These are phyloP conservation scores for Listronotus bonariensis DNA, from an alignment of 1,140 invertebrate species.

Conservation along the genomic window DNA sequence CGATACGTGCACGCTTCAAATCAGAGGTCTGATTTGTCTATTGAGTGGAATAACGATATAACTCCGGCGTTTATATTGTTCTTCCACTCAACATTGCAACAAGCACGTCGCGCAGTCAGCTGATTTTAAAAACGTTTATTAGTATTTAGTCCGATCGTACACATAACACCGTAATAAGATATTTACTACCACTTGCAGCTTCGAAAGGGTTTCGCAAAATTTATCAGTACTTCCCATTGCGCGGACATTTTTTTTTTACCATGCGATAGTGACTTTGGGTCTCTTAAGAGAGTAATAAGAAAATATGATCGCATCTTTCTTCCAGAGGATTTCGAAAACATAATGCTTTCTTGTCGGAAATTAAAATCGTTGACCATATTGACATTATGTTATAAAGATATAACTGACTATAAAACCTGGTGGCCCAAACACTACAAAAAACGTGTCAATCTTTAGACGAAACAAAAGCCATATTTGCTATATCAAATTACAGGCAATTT, in stretches of 20 bases:
- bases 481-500: conserved; percentile 33
- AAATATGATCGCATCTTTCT: conserved; percentile 42
- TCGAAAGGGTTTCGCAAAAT: conserved; percentile 41
- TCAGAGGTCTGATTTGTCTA: too few species aligned
- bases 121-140: too few species aligned
- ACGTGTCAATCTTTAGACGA: conserved; percentile 10
- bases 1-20: too few species aligned
- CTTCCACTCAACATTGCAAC: too few species aligned
- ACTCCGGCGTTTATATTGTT: too few species aligned
- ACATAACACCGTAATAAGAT: conserved; percentile 40
- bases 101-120: too few species aligned
- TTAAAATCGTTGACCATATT: conserved; percentile 35
- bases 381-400: conserved; percentile 37
- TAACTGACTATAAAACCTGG: conserved; percentile 39
- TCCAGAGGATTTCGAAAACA: conserved; percentile 40
- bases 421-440: conserved; percentile 34
- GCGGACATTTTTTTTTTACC: conserved; percentile 51
- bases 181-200: conserved; percentile 38
- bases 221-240: conserved; percentile 48
- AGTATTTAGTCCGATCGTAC: too few species aligned
- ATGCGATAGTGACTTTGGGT: conserved; percentile 49
- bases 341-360: conserved; percentile 39
- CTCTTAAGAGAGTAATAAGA: conserved; percentile 41
- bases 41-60: too few species aligned
- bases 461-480: conserved; percentile 27